A percentile compares a stretch with the other conserved stretches of the same genome.
Evolutionary conservation across 2,113 vertebrate genomes (phyloP).

Genomic region (Camelus dromedarius): DNA sequence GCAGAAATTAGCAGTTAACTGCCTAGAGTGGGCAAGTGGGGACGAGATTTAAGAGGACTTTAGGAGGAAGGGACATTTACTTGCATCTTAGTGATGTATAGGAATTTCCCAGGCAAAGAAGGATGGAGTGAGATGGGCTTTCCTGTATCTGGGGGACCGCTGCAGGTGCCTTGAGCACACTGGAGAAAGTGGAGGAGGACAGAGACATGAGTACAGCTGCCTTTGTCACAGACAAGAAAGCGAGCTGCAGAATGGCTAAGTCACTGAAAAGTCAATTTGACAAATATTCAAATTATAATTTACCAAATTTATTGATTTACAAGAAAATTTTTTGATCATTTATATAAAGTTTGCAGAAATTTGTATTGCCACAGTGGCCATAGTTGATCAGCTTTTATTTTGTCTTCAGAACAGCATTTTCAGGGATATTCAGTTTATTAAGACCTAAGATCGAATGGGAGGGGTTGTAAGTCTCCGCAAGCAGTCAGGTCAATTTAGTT

Average conservation of each 20-base stretch:
- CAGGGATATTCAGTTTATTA: slow-evolving; percentile 20
- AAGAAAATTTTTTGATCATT: not conserved
- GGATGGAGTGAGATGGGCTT: not conserved
- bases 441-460: not conserved
- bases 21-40: not conserved
- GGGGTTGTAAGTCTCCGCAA: not conserved
- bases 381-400: not conserved
- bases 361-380: not conserved
- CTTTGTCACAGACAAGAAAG: not conserved
- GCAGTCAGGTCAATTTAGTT: slow-evolving; percentile 76
- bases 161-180: not conserved
- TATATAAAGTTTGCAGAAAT: not conserved
- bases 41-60: not conserved
- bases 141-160: not conserved
- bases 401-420: not conserved
- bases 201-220: not conserved
- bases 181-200: not conserved
- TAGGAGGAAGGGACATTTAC: not conserved
- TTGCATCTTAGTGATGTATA: not conserved
- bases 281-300: not conserved
- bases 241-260: not conserved
- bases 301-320: slow-evolving; percentile 1
- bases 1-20: slow-evolving; percentile 8
- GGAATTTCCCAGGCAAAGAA: not conserved
- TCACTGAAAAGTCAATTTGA: not conserved